These are phyloP conservation scores for Euthynnus affinis DNA, from an alignment of 2,797 vertebrate species.

Conservation along the genomic window DNA sequence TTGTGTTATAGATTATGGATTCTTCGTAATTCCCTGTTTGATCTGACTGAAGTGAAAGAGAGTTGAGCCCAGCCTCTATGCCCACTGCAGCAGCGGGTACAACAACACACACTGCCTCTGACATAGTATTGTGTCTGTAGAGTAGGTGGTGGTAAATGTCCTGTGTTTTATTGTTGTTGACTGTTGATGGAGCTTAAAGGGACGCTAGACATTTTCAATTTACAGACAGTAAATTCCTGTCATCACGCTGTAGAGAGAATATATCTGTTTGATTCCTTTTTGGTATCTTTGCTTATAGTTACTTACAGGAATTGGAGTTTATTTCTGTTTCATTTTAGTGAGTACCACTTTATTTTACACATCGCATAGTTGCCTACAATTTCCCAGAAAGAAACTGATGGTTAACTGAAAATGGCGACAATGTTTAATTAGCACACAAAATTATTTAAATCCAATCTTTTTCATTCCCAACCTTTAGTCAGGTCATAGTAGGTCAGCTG, in stretches of 20 bases:
- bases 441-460: too few species aligned
- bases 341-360: not conserved
- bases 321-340: too few species aligned
- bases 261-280: too few species aligned
- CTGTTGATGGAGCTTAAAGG: slow-evolving; percentile 69
- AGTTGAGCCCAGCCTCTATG: slow-evolving; percentile 17
- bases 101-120: slow-evolving; percentile 89
- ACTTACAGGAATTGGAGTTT: too few species aligned
- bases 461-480: too few species aligned
- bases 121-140: slow-evolving; percentile 76
- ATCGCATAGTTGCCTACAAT: not conserved
- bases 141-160: slow-evolving; percentile 74
- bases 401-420: too few species aligned
- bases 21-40: not conserved
- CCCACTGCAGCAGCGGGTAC: slow-evolving; percentile 56
- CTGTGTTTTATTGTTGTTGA: slow-evolving; percentile 77
- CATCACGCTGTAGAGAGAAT: not conserved
- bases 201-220: slow-evolving; percentile 23
- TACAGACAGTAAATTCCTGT: not conserved
- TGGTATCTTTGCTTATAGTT: too few species aligned
- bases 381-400: too few species aligned
- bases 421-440: too few species aligned
- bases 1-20: not conserved
- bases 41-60: slow-evolving; percentile 28
- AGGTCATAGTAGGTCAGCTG: too few species aligned